These are phyloP conservation scores for Phrynocephalus forsythii DNA, from an alignment of 2,797 vertebrate species.

Conservation along the genomic window DNA sequence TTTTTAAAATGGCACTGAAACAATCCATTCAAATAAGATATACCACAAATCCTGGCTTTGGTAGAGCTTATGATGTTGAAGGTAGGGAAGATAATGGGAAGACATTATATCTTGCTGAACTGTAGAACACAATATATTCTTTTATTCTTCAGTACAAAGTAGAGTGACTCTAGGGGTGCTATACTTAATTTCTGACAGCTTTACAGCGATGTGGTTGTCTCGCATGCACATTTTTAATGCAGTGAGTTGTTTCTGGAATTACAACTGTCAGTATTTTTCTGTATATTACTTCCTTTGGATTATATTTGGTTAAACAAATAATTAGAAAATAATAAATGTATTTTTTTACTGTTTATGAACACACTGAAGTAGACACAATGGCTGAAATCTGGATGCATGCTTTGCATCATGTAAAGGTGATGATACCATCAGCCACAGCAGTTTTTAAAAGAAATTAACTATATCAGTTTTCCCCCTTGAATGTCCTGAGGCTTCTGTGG, in stretches of 20 bases:
- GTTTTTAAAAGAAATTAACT: too few relatives aligned
- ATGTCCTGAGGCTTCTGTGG: too few relatives aligned
- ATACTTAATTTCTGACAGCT: constrained; percentile 3
- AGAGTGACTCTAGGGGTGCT: background rate
- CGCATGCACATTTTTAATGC: background rate
- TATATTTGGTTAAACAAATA: background rate
- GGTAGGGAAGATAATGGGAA: background rate
- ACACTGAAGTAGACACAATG: background rate
- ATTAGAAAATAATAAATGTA: background rate
- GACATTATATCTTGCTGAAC: background rate
- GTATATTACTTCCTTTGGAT: background rate
- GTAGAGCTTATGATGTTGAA: background rate
- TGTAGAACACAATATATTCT: background rate
- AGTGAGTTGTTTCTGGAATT: background rate
- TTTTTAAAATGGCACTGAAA: background rate
- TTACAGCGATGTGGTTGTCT: background rate
- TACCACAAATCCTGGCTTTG: background rate
- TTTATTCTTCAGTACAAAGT: background rate
- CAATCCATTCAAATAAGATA: constrained; percentile 2
- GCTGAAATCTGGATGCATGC: background rate
- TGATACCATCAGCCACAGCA: too few relatives aligned
- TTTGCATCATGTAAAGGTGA: background rate
- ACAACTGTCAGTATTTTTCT: constrained; percentile 6
- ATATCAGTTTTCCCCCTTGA: too few relatives aligned
- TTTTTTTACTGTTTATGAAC: background rate